Evolutionary conservation across 2,113 vertebrate genomes (phyloP).

Genomic region (Helogale parvula): DNA sequence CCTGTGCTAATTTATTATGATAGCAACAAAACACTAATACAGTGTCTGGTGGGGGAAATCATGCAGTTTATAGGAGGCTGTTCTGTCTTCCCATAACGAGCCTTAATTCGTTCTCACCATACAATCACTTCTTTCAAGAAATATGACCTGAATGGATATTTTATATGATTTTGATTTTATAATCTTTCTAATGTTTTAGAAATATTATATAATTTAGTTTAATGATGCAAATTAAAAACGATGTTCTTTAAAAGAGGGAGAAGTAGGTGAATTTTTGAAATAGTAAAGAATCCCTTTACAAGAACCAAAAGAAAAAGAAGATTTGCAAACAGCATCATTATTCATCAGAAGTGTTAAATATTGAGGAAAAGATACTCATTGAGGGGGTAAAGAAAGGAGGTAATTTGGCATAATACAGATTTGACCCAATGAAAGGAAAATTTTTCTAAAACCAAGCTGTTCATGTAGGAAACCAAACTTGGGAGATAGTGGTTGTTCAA

Average conservation of each 20-base stretch:
- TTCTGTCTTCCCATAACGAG: neutral
- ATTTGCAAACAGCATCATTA: neutral
- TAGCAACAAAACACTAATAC: neutral
- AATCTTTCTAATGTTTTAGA: neutral
- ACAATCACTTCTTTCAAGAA: neutral
- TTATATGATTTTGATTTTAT: neutral
- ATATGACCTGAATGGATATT: neutral
- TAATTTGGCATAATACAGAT: neutral
- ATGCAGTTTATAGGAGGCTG: neutral
- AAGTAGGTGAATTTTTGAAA: neutral
- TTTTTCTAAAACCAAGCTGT: neutral
- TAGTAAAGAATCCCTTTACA: neutral
- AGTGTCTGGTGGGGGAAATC: neutral
- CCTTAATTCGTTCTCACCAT: neutral
- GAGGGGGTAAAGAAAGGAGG: neutral
- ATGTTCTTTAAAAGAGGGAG: neutral
- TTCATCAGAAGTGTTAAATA: neutral
- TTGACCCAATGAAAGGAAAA: neutral
- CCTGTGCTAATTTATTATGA: neutral
- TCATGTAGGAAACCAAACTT: neutral
- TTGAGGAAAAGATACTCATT: neutral
- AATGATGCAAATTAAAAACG: conserved; percentile 23
- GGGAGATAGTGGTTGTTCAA: neutral
- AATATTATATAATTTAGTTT: conserved; percentile 8
- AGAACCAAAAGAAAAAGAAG: neutral